Percentiles rank a stretch among this genome's conserved stretches.
Conservation (phyloP, 2,888 invertebrate species). For the Fragum whitleyi region DNA sequence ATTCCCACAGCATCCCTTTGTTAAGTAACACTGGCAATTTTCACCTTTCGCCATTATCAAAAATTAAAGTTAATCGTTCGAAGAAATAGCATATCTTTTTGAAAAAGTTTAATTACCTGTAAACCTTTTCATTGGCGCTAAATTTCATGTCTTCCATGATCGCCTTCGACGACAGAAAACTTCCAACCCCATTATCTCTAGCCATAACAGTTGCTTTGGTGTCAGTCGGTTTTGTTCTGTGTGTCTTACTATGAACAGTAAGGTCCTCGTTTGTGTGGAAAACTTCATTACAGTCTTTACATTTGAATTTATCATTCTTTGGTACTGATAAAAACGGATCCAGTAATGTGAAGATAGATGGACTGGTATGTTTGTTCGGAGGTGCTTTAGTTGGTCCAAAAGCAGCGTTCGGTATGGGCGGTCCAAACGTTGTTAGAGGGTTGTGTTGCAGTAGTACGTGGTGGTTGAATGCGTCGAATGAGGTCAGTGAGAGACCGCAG, state of each 20-base stretch:
- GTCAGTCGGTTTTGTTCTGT: neutral
- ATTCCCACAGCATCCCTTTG: too few species aligned
- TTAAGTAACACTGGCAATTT: too few species aligned
- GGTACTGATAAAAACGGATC: slow-evolving; percentile 13
- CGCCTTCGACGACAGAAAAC: slow-evolving; percentile 11
- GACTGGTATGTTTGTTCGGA: neutral
- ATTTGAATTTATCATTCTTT: slow-evolving; percentile 6
- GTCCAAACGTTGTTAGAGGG: slow-evolving; percentile 18
- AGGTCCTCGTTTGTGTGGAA: neutral
- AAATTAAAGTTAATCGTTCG: too few species aligned
- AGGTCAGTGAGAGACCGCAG: slow-evolving; percentile 9
- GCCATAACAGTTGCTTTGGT: neutral
- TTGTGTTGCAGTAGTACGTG: slow-evolving; percentile 33
- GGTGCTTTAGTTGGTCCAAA: neutral
- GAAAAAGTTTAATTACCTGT: too few species aligned
- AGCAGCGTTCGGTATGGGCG: neutral
- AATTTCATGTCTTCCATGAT: slow-evolving; percentile 23
- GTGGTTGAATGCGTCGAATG: slow-evolving; percentile 33
- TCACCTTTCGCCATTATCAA: too few species aligned
- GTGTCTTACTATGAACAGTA: neutral
- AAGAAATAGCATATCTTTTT: too few species aligned
- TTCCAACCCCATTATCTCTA: slow-evolving; percentile 9
- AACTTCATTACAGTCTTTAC: slow-evolving; percentile 28
- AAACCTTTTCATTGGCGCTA: neutral
- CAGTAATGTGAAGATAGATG: neutral